These are phyloP conservation scores for Pachliopta kotzebuea DNA, from an alignment of 2,888 invertebrate species.

Conservation along the genomic window DNA sequence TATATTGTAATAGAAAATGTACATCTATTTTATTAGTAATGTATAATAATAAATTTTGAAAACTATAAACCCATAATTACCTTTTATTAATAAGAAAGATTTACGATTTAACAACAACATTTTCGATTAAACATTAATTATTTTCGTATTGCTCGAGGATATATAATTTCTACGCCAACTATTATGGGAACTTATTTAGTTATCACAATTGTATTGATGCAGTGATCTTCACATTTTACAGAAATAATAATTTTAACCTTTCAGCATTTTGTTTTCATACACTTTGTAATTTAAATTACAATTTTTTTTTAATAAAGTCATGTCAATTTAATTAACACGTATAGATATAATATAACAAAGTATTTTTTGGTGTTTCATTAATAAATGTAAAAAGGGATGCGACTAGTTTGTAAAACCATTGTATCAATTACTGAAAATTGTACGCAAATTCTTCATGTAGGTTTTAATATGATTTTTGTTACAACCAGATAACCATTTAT, in stretches of 20 bases:
- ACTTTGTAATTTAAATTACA: no score
- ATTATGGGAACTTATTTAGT: constrained; percentile 11
- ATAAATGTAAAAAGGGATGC: no score
- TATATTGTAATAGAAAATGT: constrained; percentile 5
- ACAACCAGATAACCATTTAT: no score
- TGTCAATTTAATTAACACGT: not conserved
- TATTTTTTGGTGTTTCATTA: not conserved
- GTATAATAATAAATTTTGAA: not conserved
- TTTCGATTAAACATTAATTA: constrained; percentile 1
- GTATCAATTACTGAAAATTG: no score
- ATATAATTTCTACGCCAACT: not conserved
- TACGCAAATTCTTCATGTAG: no score
- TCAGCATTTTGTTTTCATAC: no score
- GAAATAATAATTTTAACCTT: no score
- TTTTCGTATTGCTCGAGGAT: not conserved
- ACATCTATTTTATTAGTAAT: not conserved
- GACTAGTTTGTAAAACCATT: no score
- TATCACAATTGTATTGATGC: constrained; percentile 3
- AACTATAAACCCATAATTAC: not conserved
- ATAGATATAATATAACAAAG: not conserved
- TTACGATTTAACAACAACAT: constrained; percentile 2
- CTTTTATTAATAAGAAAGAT: not conserved
- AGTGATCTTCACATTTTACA: no score
- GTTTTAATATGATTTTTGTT: no score
- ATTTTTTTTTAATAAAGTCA: no score